These are phyloP conservation scores for Meteorus sp. DNA, from an alignment of 1,140 invertebrate species.

Conservation along the genomic window DNA sequence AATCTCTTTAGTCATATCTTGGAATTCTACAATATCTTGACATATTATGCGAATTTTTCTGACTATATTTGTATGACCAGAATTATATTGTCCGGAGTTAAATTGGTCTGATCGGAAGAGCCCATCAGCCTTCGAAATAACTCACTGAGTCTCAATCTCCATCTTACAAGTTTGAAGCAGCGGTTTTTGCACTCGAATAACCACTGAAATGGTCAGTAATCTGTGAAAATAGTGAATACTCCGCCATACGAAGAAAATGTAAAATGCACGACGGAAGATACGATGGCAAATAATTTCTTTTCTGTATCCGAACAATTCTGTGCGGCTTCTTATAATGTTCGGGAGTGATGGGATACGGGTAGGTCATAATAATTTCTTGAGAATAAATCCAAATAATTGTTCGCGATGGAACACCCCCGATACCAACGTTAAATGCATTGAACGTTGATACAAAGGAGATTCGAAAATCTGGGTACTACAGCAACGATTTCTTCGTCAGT, in stretches of 20 bases:
- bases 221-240: conserved; percentile 16
- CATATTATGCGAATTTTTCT: conserved; percentile 3
- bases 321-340: conserved; percentile 38
- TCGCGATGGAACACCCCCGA: conserved; percentile 32
- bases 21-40: conserved; percentile 39
- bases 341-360: conserved; percentile 31
- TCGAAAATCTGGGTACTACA: conserved; percentile 4
- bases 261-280: conserved; percentile 10
- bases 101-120: conserved; percentile 35
- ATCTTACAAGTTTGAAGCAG: conserved; percentile 47
- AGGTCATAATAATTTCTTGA: conserved; percentile 16
- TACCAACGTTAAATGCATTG: conserved; percentile 27
- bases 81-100: neutral
- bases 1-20: conserved; percentile 35
- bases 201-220: conserved; percentile 50
- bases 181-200: conserved; percentile 53
- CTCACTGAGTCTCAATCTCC: conserved; percentile 46
- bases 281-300: conserved; percentile 38
- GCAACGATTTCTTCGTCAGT: neutral
- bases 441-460: conserved; percentile 25
- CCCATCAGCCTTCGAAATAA: conserved; percentile 47
- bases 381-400: too few relatives aligned
- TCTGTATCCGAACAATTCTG: conserved; percentile 38
- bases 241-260: conserved; percentile 19
- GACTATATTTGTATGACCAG: too few relatives aligned